Evolutionary conservation across 2,113 vertebrate species (phyloP).

Genomic region (Dipodomys stephensi): DNA sequence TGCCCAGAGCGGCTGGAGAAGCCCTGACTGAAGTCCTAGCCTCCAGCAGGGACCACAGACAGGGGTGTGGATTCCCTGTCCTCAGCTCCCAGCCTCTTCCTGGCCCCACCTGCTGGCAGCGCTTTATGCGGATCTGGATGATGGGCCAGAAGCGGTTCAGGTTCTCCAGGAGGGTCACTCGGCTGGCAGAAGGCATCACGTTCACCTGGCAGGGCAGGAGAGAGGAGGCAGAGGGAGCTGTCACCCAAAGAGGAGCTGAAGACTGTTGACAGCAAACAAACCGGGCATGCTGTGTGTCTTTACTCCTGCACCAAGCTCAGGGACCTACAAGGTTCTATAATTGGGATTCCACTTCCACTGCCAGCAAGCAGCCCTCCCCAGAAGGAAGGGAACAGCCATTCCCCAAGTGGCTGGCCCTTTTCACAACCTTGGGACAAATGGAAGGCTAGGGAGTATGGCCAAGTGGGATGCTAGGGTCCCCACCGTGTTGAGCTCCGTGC

Average conservation of each 20-base stretch:
- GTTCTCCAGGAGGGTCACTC: conserved; percentile 94
- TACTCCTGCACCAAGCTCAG: not conserved
- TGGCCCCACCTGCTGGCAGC: conserved; percentile 94
- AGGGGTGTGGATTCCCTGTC: not conserved
- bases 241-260: not conserved
- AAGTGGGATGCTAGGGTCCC: conserved; percentile 56
- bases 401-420: not conserved
- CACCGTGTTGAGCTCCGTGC: conserved; percentile 94
- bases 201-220: conserved; percentile 89
- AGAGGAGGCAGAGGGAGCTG: not conserved
- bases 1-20: not conserved
- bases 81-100: not conserved
- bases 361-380: not conserved
- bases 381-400: not conserved
- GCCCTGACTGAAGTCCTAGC: not conserved
- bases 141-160: conserved; percentile 95
- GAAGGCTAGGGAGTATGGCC: not conserved
- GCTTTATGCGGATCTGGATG: conserved; percentile 96
- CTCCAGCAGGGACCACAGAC: not conserved
- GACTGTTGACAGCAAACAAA: not conserved
- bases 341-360: not conserved
- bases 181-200: conserved; percentile 90
- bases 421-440: not conserved
- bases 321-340: not conserved
- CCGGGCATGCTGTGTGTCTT: too few relatives aligned